A percentile compares a stretch with the other conserved stretches of the same genome.
Conservation (phyloP, 2,797 vertebrate genomes). For the Cossypha dichroa region DNA sequence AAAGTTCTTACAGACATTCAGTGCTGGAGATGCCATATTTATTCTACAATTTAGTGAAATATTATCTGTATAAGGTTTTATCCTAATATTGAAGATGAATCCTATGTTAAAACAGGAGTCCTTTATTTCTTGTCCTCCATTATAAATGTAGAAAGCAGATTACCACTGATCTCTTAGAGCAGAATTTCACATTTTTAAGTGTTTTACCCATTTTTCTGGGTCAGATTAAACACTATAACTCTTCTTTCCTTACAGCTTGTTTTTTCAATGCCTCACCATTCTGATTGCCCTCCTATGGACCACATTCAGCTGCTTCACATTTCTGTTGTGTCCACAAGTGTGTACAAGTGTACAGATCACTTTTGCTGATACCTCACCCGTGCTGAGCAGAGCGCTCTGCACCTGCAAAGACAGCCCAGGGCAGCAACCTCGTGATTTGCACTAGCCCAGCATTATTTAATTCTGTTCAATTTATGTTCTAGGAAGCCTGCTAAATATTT, state of each 20-base stretch:
- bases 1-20: not conserved
- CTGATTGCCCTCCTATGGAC: not conserved
- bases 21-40: not conserved
- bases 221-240: not conserved
- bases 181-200: not conserved
- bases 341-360: rapidly evolving
- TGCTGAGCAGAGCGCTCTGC: not conserved
- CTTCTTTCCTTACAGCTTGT: not conserved
- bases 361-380: not conserved
- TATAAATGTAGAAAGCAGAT: not conserved
- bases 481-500: not conserved
- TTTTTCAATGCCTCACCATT: not conserved
- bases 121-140: not conserved
- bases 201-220: not conserved
- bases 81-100: not conserved
- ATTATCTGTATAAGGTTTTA: not conserved
- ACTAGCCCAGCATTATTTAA: not conserved
- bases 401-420: not conserved
- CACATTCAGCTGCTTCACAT: not conserved
- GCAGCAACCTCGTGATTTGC: not conserved
- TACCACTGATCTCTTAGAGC: not conserved
- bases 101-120: not conserved
- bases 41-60: not conserved
- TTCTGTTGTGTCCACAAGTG: not conserved
- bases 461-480: not conserved